Base-by-base conservation (phyloP, 2,888 invertebrate species). In the Drosophila paracracens region DNA sequence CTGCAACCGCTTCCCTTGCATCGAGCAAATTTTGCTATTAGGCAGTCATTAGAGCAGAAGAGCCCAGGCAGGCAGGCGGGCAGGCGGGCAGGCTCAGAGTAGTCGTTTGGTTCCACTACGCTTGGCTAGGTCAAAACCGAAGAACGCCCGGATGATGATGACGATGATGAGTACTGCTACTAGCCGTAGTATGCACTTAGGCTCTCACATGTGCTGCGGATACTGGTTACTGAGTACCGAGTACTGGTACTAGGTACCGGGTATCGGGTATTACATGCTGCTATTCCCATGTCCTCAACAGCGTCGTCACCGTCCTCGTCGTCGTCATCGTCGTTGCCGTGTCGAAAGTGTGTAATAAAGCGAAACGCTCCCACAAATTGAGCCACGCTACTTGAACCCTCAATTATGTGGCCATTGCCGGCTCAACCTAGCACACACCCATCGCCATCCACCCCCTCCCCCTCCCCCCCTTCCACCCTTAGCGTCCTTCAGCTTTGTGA, bases 331-430 rank as follows among this genome's bases (percentile, higher is more conserved):
- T 56, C 70, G 75, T 75, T 75, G 80, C 75, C 89, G 83, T 89
- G 85, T 81, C 90, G 79, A 90, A 90, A 89, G 88, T 90, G 86
- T 87, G 90, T 90, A 90, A 88, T 88, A 90, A 85, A 85, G 82
- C 86, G 83, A 79, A 89, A 86, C 80, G 82, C 90, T 88, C 73
- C 81, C 82, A 77, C 84, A 91, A 91, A 91, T 88, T 88, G 82
- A 88, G 89, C 79, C 76, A 86, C 79, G 89, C 87, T 80, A 86
- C 91, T 89, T 91, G 91, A 89, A 79, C 90, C 89, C 84, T 84
- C 89, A 89, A 90, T 91, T 90, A 90, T 88, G 90, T 90, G 90
- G 89, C 88, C 78, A 75, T 89, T 80, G 88, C 86, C 74, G 76
- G 66, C 73, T 52, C 50, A 62, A 46, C 53, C 59, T 25, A 40